Evolutionary conservation across 2,888 invertebrate genomes (phyloP).

Genomic region (Sinohyriopsis cumingii): DNA sequence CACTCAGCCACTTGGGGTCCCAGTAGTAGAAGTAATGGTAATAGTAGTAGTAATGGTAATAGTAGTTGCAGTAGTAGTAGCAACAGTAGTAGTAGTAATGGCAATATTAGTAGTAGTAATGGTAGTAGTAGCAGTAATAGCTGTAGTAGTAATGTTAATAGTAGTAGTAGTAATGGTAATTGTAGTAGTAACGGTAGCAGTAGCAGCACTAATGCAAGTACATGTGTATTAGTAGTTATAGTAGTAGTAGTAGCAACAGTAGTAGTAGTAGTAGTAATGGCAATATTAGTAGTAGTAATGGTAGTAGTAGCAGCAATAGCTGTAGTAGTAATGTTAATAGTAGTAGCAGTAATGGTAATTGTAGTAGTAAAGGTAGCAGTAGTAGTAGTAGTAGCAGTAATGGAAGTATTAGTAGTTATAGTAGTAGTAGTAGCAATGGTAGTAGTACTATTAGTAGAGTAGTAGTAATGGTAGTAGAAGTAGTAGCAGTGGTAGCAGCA

Average conservation of each 20-base stretch:
- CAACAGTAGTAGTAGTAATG: too few relatives aligned
- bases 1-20: too few relatives aligned
- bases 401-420: conserved; percentile 32
- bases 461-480: conserved; percentile 30
- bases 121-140: conserved; percentile 26
- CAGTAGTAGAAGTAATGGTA: too few relatives aligned
- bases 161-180: conserved; percentile 30
- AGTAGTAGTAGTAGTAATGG: conserved; percentile 31
- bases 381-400: conserved; percentile 29
- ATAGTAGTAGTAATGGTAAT: too few relatives aligned
- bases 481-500: conserved; percentile 31
- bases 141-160: conserved; percentile 31
- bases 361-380: conserved; percentile 28
- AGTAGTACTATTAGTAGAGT: conserved; percentile 33
- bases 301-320: conserved; percentile 26
- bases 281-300: conserved; percentile 28
- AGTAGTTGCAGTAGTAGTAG: too few relatives aligned
- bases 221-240: conserved; percentile 33
- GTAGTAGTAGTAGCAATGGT: conserved; percentile 27
- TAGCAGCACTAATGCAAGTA: conserved; percentile 25
- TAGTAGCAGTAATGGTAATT: conserved; percentile 27
- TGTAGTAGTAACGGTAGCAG: conserved; percentile 31
- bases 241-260: conserved; percentile 27
- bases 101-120: neutral
- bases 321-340: conserved; percentile 18